These are phyloP conservation scores for Danionella cerebrum DNA, from an alignment of 2,113 vertebrate genomes.

Conservation along the genomic window DNA sequence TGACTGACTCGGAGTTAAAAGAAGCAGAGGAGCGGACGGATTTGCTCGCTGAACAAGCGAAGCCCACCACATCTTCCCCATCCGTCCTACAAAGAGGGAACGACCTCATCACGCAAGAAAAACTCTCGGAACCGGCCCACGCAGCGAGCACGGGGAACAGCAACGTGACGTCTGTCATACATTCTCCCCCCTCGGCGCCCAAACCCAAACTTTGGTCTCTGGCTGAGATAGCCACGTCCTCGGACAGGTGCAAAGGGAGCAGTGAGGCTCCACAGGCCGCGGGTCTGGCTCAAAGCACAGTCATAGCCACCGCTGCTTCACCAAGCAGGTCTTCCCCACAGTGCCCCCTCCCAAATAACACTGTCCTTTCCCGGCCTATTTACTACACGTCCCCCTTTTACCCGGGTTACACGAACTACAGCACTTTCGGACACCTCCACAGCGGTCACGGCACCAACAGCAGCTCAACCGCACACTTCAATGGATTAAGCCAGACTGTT, in stretches of 20 bases:
- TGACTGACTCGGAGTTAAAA: conserved; percentile 89
- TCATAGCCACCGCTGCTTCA: conserved; percentile 63
- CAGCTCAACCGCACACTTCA: conserved; percentile 81
- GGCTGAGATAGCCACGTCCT: conserved; percentile 91
- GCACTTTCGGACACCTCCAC: conserved; percentile 90
- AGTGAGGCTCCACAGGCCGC: conserved; percentile 54
- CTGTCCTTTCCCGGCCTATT: conserved; percentile 85
- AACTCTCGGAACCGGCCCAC: conserved; percentile 59
- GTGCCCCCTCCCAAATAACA: conserved; percentile 80
- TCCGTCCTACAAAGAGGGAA: conserved; percentile 52
- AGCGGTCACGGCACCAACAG: conserved; percentile 76
- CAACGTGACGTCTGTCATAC: conserved; percentile 84
- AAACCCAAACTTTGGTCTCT: conserved; percentile 97
- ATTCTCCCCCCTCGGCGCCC: conserved; percentile 77
- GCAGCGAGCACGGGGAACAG: conserved; percentile 52
- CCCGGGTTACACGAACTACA: conserved; percentile 97
- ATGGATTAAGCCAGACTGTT: conserved; percentile 98
- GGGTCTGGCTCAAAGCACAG: conserved; percentile 60
- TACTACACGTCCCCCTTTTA: conserved; percentile 97
- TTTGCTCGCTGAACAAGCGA: conserved; percentile 59
- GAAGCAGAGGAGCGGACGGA: conserved; percentile 77
- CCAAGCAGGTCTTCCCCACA: conserved; percentile 83
- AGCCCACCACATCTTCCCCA: conserved; percentile 72
- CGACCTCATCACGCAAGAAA: conserved; percentile 59
- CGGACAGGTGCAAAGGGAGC: conserved; percentile 85